phyloP scores from a whole-genome alignment of 1,140 invertebrate species.

The Lysiphlebus fabarum region DNA sequence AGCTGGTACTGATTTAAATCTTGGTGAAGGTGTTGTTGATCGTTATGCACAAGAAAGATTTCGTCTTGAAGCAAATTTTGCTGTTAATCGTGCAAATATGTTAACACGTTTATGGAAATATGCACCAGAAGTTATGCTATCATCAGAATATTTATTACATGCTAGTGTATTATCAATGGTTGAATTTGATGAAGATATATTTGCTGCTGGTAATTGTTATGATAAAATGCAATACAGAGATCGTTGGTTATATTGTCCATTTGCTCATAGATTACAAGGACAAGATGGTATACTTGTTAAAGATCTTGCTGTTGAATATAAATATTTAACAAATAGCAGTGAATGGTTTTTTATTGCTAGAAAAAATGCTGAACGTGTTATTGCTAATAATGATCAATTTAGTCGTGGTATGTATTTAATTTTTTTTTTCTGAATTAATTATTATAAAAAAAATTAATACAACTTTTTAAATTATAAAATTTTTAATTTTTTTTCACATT shows the following conservation, averaged over 20 bases:
- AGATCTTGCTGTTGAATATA: slow-evolving; percentile 87
- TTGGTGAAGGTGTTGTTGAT: slow-evolving; percentile 91
- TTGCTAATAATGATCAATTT: slow-evolving; percentile 77
- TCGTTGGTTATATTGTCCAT: slow-evolving; percentile 86
- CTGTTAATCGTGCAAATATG: slow-evolving; percentile 92
- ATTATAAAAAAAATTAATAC: no score
- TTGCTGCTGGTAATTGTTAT: slow-evolving; percentile 89
- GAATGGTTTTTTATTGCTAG: slow-evolving; percentile 92
- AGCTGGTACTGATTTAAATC: slow-evolving; percentile 83
- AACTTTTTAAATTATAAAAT: no score
- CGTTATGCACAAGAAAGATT: slow-evolving; percentile 87
- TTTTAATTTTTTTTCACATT: no score
- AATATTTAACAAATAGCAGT: slow-evolving; percentile 85
- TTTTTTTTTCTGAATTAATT: no score
- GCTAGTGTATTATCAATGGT: slow-evolving; percentile 87
- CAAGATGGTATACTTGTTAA: slow-evolving; percentile 85
- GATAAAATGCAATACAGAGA: slow-evolving; percentile 78
- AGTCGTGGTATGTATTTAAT: slow-evolving; percentile 77
- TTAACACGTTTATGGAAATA: slow-evolving; percentile 90
- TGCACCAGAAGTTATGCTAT: slow-evolving; percentile 69
- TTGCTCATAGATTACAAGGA: slow-evolving; percentile 80
- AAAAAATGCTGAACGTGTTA: slow-evolving; percentile 85
- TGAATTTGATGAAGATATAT: slow-evolving; percentile 91
- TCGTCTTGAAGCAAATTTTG: slow-evolving; percentile 81
- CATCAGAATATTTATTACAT: slow-evolving; percentile 85